phyloP scores from a whole-genome alignment of 2,797 vertebrate genomes.

The Hylomyscus alleni region DNA sequence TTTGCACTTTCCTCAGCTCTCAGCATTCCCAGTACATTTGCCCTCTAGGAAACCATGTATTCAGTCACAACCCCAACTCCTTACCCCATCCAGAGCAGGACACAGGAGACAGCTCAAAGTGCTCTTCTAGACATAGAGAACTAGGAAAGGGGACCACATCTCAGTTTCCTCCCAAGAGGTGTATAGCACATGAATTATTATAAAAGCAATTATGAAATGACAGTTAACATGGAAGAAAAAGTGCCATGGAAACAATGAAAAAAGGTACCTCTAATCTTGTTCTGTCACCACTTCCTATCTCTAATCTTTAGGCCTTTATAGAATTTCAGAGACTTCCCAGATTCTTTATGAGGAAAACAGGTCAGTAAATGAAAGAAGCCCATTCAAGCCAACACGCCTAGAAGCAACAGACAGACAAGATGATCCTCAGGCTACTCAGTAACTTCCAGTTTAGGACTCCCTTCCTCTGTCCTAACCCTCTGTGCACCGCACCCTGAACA shows the following conservation, averaged over 20 bases:
- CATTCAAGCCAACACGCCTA: constrained; percentile 18
- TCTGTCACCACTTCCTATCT: neutral
- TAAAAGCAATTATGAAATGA: constrained; percentile 63
- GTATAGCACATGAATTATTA: constrained; percentile 39
- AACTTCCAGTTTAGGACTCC: constrained; percentile 10
- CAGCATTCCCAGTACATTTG: constrained; percentile 44
- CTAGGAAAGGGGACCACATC: constrained; percentile 14
- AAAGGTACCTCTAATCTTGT: neutral
- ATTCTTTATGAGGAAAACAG: constrained; percentile 55
- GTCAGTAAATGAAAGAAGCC: neutral
- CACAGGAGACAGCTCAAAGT: neutral
- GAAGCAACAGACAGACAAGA: constrained; percentile 30
- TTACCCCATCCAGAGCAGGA: neutral
- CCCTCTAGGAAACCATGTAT: constrained; percentile 37
- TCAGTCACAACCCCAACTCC: neutral
- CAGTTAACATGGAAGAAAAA: constrained; percentile 45
- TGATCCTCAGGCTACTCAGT: neutral
- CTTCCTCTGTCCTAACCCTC: neutral
- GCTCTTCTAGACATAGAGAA: constrained; percentile 39
- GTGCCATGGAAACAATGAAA: constrained; percentile 33
- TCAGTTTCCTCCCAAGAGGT: constrained; percentile 30
- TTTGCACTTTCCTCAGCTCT: constrained; percentile 44
- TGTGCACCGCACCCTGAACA: neutral
- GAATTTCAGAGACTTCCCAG: constrained; percentile 20
- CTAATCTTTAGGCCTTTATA: neutral